These are phyloP conservation scores for Amphipoea oculea DNA, from an alignment of 2,888 invertebrate species.

Conservation along the genomic window DNA sequence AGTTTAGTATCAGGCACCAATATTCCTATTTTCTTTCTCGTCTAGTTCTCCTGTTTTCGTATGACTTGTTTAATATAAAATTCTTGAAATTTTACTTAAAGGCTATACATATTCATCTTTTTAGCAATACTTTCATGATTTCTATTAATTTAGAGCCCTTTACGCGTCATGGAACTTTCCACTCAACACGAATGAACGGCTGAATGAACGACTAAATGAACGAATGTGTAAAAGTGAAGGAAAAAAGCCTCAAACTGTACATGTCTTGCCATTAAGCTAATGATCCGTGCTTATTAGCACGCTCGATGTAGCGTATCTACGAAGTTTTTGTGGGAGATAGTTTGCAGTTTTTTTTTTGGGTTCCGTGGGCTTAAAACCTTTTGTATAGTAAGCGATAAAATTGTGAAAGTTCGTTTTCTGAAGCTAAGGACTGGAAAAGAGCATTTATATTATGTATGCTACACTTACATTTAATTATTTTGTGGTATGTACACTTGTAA, in stretches of 20 bases:
- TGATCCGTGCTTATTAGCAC: slow-evolving; percentile 70
- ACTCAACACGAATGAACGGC: slow-evolving; percentile 50
- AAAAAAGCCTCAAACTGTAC: slow-evolving; percentile 59
- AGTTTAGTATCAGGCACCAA: too few species aligned
- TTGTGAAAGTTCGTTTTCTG: not conserved
- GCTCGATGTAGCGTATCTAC: slow-evolving; percentile 63
- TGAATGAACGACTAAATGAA: slow-evolving; percentile 55
- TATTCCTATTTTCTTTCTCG: too few species aligned
- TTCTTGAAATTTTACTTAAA: not conserved
- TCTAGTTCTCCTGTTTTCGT: too few species aligned
- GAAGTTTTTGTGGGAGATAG: slow-evolving; percentile 58
- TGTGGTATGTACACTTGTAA: too few species aligned
- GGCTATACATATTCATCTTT: not conserved
- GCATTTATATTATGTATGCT: not conserved
- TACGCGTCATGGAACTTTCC: slow-evolving; percentile 42
- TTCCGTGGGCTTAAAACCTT: not conserved
- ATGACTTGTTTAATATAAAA: too few species aligned
- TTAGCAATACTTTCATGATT: not conserved
- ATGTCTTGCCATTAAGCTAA: slow-evolving; percentile 71
- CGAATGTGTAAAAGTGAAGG: slow-evolving; percentile 56
- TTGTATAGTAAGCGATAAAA: not conserved
- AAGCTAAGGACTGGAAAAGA: not conserved
- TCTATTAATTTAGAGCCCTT: slow-evolving; percentile 28
- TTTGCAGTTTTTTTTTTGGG: slow-evolving; percentile 50
- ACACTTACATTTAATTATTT: not conserved